A percentile compares a stretch with the other conserved stretches of the same genome.
Evolutionary conservation across 2,888 invertebrate genomes (phyloP).

Genomic region (Troglohyphantes excavatus): DNA sequence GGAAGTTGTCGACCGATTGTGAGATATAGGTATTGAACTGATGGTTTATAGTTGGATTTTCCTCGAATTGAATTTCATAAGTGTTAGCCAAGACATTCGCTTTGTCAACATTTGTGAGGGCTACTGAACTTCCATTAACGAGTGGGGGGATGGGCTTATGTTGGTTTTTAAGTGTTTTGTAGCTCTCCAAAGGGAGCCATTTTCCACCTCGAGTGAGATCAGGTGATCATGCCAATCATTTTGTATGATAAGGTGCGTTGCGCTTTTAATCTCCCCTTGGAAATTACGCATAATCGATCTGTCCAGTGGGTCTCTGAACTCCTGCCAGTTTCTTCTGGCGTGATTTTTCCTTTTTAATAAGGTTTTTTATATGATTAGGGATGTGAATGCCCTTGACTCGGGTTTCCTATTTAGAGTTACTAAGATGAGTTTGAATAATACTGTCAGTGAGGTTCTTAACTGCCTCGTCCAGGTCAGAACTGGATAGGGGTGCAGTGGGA

Average conservation of each 20-base stretch:
- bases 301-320: too few relatives aligned
- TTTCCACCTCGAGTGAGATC: not conserved
- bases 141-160: not conserved
- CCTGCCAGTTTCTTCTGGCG: too few relatives aligned
- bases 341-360: too few relatives aligned
- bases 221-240: too few relatives aligned
- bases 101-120: not conserved
- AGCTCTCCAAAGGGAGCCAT: not conserved
- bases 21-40: not conserved
- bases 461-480: not conserved
- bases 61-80: not conserved
- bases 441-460: not conserved
- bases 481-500: too few relatives aligned
- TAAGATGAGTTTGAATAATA: not conserved
- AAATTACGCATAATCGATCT: too few relatives aligned
- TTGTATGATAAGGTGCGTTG: too few relatives aligned
- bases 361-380: too few relatives aligned
- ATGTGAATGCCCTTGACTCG: too few relatives aligned
- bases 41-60: not conserved
- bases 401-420: rapidly evolving
- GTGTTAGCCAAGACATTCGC: not conserved
- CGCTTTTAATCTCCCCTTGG: too few relatives aligned
- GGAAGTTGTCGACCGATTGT: not conserved
- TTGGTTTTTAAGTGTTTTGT: not conserved
- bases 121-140: not conserved